Base-by-base conservation (phyloP, 2,113 vertebrate genomes). In the Natator depressus region DNA sequence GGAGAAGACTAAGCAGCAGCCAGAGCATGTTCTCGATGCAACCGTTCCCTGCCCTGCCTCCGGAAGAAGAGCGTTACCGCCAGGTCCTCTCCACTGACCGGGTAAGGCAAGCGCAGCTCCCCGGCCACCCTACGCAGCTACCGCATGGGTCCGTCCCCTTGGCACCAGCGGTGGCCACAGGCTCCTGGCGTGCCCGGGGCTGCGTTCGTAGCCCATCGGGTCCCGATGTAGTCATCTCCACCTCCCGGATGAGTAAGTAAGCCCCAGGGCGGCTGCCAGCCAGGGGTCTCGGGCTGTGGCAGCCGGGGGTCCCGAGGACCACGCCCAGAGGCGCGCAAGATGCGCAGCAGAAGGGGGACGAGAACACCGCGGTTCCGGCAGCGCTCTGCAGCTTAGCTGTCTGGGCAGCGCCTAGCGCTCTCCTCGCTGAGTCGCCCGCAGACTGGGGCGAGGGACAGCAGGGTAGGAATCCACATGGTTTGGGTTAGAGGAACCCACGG, bases 1-100 rank as follows among this genome's bases (percentile, higher is more conserved):
- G 87, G 82, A 88, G 92, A 17, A 57, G 51, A 55, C 20, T 78
- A 42, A 80, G 76, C 24, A 72, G 95, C 90, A 35, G 82, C 29
- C 84, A 24, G 82, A 95, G 50, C 93, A 98, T 98, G 98, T 89
- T 98, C 78, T 97, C 97, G 85, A 53, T 90, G 81, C 98, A 98
- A 55, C 98, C 94, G 96, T 91, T 98, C 86, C 88, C 97, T 62
- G 95, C 93, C 59, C 96, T 97, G 35, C 90, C 97, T 20, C 93
- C 91, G 25, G 97, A 95, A 82, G 97, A 96, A 78, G 97, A 98
- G 96, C 96, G 91, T 95, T 96, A 93, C 97, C 85, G 94, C 65
- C 96, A 94, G 75, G 97, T 97, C 79, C 72, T 94, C 83, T 86
- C 87, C 76, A 54, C 90, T 22, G 84, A 62, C 94, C 93, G 51